A percentile compares a stretch with the other conserved stretches of the same genome.
Evolutionary conservation across 2,113 vertebrate species (phyloP).

Genomic region (Chamaetylas fuelleborni): DNA sequence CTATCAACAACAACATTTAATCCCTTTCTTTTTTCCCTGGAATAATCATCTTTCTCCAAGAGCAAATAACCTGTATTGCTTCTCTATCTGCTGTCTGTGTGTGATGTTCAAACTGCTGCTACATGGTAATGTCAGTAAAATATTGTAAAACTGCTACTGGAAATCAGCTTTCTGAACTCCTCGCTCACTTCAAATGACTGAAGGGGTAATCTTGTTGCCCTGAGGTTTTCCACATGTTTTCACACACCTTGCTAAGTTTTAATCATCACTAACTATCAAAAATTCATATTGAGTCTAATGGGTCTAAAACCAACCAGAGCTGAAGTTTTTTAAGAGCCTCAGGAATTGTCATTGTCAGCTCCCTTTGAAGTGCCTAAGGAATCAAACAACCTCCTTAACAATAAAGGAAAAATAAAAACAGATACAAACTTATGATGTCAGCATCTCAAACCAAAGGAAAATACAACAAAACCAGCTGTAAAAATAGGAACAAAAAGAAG

Average conservation of each 20-base stretch:
- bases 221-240: background rate
- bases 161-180: background rate
- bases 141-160: background rate
- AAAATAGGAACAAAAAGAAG: background rate
- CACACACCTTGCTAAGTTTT: background rate
- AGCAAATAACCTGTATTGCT: background rate
- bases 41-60: background rate
- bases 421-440: background rate
- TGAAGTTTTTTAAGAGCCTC: background rate
- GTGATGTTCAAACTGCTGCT: background rate
- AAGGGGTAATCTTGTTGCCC: background rate
- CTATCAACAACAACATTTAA: background rate
- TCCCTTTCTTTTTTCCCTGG: background rate
- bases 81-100: background rate
- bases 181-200: background rate
- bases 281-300: background rate
- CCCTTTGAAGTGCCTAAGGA: background rate
- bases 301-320: background rate
- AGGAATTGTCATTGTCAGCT: background rate
- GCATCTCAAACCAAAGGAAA: slow-evolving; percentile 19
- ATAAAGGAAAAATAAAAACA: slow-evolving; percentile 7
- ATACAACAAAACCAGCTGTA: slow-evolving; percentile 57
- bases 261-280: background rate
- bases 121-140: background rate
- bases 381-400: background rate